Conservation (phyloP, 1,140 invertebrate species). For the Subanguina moxae region DNA sequence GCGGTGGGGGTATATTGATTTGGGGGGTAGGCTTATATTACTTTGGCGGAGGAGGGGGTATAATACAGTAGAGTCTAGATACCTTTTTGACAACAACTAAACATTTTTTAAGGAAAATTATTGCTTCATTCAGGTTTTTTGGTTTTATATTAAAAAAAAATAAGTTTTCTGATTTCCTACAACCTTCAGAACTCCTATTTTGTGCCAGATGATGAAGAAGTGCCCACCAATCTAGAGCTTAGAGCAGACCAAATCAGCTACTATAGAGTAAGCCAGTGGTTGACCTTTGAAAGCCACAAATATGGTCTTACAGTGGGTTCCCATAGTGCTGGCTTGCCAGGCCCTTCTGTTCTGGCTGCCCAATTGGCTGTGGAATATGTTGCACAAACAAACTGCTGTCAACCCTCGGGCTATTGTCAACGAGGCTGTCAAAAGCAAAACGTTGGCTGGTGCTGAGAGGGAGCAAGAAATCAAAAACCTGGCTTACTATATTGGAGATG, state of each 20-base stretch:
- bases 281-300: conserved; percentile 8
- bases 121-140: conserved; percentile 1
- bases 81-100: not conserved
- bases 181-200: conserved; percentile 49
- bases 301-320: conserved; percentile 48
- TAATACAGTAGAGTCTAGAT: too few relatives aligned
- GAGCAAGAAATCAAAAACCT: conserved; percentile 48
- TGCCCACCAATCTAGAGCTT: conserved; percentile 31
- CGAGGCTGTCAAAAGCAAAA: conserved; percentile 32
- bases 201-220: conserved; percentile 50
- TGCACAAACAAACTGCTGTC: conserved; percentile 56
- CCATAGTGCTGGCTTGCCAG: conserved; percentile 51
- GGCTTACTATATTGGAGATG: conserved; percentile 52
- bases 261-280: conserved; percentile 39
- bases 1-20: too few relatives aligned
- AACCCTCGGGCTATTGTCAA: conserved; percentile 43
- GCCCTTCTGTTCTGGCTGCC: conserved; percentile 50
- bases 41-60: too few relatives aligned
- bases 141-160: not conserved
- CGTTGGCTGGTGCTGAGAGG: conserved; percentile 35
- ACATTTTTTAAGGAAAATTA: not conserved
- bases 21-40: too few relatives aligned
- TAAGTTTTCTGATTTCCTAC: not conserved
- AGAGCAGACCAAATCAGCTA: conserved; percentile 50
- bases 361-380: conserved; percentile 52